Base-by-base conservation (phyloP, 2,797 vertebrate species). In the Falco biarmicus region DNA sequence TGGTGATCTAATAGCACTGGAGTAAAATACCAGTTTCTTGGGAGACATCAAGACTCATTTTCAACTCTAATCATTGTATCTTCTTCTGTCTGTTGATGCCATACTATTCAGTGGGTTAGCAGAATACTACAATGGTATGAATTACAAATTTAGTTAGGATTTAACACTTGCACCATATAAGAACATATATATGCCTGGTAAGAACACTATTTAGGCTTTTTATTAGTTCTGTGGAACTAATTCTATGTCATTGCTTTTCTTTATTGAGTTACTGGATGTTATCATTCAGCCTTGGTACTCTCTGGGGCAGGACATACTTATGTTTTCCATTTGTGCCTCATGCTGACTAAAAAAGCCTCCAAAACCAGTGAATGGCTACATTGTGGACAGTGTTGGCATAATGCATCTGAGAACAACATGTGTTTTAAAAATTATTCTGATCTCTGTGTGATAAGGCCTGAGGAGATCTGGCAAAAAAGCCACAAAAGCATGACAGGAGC, bases 161-260 rank as follows among this genome's bases (percentile, higher is more conserved):
- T 53, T 86, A 80, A 53, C 28, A 19, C 51, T 86, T 65, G 21
- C 4, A 43, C 29, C 6, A 4, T 51, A 17, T 6, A 57, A 51
- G 31, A 68, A 48, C 13, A 10, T 21, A 26, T 0, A 0, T 17
- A 45, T 25, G 24, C 24, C 50, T 80, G 31, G 4, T 66, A 45
- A 71, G 22, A 90, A 17, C 31, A 53, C 24, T 6, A 1, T 32
- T n/a, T 43, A 24, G 7, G 4, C 0, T 1, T 45, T 65, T 89
- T 84, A n/a, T 41, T 76, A 85, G 29, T 77, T 69, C 12, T 68
- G 0, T 79, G 45, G 8, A 83, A 43, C 8, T 43, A 71, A 32
- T 60, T 76, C 17, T 77, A 11, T 69, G 4, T 4, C 45, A 20
- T 7, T 73, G 17, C 13, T 84, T 81, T 57, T 57, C 18, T 78